These are phyloP conservation scores for Myanophis thanlyinensis DNA, from an alignment of 2,113 vertebrate species.

Conservation along the genomic window DNA sequence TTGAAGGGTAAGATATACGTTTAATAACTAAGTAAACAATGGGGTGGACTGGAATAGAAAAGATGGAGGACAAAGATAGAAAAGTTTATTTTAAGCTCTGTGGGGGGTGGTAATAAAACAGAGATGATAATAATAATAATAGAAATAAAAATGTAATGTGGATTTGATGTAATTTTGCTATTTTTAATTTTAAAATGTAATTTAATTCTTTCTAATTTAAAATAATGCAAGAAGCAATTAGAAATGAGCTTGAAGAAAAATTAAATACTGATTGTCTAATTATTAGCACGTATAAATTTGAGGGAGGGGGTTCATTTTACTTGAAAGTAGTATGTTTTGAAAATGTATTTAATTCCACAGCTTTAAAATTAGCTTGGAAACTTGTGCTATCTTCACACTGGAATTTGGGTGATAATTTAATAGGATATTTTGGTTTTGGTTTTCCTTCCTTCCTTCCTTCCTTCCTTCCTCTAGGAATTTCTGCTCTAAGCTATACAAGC, in stretches of 20 bases:
- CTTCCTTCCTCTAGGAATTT: background rate
- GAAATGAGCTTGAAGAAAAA: background rate
- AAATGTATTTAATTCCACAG: background rate
- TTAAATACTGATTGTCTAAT: background rate
- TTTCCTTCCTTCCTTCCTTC: background rate
- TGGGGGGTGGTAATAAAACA: background rate
- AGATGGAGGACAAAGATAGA: background rate
- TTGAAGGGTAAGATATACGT: background rate
- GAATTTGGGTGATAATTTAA: background rate
- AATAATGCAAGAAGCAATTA: background rate
- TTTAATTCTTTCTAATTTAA: slow-evolving; percentile 1
- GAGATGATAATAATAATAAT: background rate
- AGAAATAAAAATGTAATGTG: slow-evolving; percentile 9
- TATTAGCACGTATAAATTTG: slow-evolving; percentile 1
- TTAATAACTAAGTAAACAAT: background rate
- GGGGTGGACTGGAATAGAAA: background rate
- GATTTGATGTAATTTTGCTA: background rate
- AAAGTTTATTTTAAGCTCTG: background rate
- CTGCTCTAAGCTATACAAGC: background rate
- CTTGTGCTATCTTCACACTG: background rate
- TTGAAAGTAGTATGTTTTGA: background rate
- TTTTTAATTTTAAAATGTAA: slow-evolving; percentile 10
- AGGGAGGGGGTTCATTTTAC: background rate
- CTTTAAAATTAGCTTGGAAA: background rate
- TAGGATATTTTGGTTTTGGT: background rate